Conservation (phyloP, 2,113 vertebrate genomes). For the Rhombomys opimus region DNA sequence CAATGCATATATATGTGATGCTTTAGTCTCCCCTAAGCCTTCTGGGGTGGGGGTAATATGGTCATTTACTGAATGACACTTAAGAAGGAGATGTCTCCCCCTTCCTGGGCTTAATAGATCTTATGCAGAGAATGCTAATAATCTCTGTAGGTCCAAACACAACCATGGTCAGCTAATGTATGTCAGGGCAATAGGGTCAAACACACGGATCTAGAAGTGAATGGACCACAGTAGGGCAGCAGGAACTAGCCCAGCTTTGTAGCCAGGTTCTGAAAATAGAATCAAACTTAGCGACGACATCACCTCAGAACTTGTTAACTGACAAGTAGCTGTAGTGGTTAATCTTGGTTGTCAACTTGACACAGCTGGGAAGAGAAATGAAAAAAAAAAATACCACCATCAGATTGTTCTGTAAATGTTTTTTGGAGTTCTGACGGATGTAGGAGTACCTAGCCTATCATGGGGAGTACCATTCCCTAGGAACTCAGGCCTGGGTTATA, state of each 20-base stretch:
- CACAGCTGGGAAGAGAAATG: background rate
- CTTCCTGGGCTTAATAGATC: background rate
- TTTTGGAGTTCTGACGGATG: background rate
- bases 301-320: fast-evolving
- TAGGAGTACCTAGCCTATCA: background rate
- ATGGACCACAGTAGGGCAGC: background rate
- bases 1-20: fast-evolving
- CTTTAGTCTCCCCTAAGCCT: background rate
- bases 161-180: background rate
- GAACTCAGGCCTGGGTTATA: background rate
- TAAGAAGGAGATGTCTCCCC: background rate
- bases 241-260: background rate
- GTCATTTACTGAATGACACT: background rate
- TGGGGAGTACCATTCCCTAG: background rate
- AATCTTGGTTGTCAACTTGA: background rate
- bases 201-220: background rate
- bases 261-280: background rate
- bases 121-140: fast-evolving
- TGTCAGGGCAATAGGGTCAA: background rate
- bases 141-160: too few species aligned
- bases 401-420: background rate
- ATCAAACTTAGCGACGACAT: background rate
- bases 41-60: background rate
- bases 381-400: background rate
- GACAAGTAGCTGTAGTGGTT: too few species aligned